Conservation (phyloP, 2,113 vertebrate genomes). For the Oophaga pumilio region DNA sequence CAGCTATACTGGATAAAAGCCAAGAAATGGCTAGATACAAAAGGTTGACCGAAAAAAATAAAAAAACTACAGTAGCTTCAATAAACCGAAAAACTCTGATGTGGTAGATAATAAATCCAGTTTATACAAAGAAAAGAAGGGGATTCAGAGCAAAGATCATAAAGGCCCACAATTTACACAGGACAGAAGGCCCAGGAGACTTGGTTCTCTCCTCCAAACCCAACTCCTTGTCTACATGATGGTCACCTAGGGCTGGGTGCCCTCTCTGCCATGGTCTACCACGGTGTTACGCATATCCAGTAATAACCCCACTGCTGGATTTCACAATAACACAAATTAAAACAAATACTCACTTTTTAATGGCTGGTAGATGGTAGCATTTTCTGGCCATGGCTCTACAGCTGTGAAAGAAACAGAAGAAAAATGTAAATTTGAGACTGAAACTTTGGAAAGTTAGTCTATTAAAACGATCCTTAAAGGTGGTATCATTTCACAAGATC, state of each 20-base stretch:
- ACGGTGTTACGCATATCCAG: not conserved
- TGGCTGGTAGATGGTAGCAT: slow-evolving; percentile 79
- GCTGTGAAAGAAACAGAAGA: slow-evolving; percentile 65
- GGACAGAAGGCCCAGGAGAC: not conserved
- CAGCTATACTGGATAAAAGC: too few relatives aligned
- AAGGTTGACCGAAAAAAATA: too few relatives aligned
- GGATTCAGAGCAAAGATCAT: not conserved
- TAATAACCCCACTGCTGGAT: not conserved
- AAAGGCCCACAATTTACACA: too few relatives aligned
- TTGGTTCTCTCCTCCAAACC: too few relatives aligned
- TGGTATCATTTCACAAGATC: too few relatives aligned
- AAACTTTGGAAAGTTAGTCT: not conserved
- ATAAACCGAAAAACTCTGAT: not conserved
- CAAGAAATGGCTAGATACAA: too few relatives aligned
- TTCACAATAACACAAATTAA: not conserved
- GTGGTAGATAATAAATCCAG: not conserved
- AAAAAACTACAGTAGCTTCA: not conserved
- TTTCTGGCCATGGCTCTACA: slow-evolving; percentile 82
- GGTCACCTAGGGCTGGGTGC: not conserved
- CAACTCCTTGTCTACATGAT: too few relatives aligned
- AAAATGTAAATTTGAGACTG: not conserved
- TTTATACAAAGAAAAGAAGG: not conserved
- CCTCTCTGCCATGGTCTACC: not conserved
- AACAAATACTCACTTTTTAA: slow-evolving; percentile 74
- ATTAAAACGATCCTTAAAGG: not conserved